Base-by-base conservation (phyloP, 2,888 invertebrate genomes). In the Erebia epiphron region DNA sequence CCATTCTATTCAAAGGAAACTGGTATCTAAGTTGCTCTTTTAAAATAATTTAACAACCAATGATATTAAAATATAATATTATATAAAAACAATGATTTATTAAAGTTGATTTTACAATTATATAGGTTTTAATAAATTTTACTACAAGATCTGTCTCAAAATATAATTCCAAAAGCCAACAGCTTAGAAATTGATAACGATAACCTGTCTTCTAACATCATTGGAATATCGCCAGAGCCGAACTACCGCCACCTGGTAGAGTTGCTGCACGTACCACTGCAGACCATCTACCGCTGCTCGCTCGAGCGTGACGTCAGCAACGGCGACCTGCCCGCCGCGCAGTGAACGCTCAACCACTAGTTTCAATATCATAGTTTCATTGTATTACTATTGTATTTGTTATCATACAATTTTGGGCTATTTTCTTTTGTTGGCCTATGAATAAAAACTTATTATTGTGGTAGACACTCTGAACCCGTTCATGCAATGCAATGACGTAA, bases 201-300 rank as follows among this genome's bases (percentile, higher is more conserved):
- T 21, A 21, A 21, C 21, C n/a, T n/a, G 21, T 21, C 21, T 21
- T 21, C 1, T 21, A 21, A 21, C 21, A 21, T 35, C 5, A 35
- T 35, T 7, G 0, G 5, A 35, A 35, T 35, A 14, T 70, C 72
- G 65, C 16, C 94, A 98, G 98, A 98, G 89, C 95, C 96, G 68
- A 95, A 97, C 89, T 97, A 96, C 86, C 95, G 97, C 77, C 95
- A 97, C 90, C 94, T 98, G 81, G 95, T 98, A 80, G 98, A 98
- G 91, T 90, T 98, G 73, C 94, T 98, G 61, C 98, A 98, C 85
- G 97, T 98, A 78, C 98, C 98, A 60, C 92, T 98, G 78, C 97
- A 98, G 88, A 96, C 96, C 63, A 95, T 98, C 79, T 98, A 97
- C 89, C 95, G 94, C 80, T 94, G 94, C 88, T 94, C 94, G 0